Percentiles rank a stretch among this genome's conserved stretches.
These are phyloP conservation scores for Rhagologus leucostigma DNA, from an alignment of 2,113 vertebrate genomes.

Conservation along the genomic window DNA sequence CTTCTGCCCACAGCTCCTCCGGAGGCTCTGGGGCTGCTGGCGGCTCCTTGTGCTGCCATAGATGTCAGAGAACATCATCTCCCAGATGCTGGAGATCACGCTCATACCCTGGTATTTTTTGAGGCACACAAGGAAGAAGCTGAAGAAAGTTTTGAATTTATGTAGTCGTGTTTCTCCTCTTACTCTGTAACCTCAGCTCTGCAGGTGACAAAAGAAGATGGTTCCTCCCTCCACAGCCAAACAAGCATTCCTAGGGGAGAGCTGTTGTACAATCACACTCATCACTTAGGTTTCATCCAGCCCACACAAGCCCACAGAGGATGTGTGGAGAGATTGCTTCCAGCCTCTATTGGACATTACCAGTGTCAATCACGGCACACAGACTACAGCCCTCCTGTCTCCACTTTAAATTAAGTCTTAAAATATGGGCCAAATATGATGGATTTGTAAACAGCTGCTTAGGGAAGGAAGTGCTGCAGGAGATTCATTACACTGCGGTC, in stretches of 20 bases:
- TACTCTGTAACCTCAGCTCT: background rate
- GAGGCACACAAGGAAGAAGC: background rate
- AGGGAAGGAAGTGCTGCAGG: background rate
- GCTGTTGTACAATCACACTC: background rate
- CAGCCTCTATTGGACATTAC: background rate
- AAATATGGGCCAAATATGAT: background rate
- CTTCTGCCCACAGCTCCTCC: background rate
- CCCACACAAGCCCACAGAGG: background rate
- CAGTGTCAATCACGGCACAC: background rate
- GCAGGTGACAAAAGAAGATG: background rate
- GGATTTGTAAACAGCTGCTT: background rate
- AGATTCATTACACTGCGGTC: background rate
- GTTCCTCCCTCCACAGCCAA: background rate
- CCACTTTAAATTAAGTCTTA: slow-evolving; percentile 1
- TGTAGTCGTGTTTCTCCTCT: background rate
- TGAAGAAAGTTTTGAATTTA: background rate
- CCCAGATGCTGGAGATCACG: background rate
- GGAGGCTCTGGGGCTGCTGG: background rate
- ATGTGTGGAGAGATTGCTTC: background rate
- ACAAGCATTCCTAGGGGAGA: background rate
- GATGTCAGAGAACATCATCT: background rate
- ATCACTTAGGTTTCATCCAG: background rate
- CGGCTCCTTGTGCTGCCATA: accelerated
- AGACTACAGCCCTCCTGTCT: background rate
- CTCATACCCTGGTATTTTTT: background rate